Evolutionary conservation across 2,797 vertebrate genomes (phyloP).

Genomic region (Pogoniulus pusillus): DNA sequence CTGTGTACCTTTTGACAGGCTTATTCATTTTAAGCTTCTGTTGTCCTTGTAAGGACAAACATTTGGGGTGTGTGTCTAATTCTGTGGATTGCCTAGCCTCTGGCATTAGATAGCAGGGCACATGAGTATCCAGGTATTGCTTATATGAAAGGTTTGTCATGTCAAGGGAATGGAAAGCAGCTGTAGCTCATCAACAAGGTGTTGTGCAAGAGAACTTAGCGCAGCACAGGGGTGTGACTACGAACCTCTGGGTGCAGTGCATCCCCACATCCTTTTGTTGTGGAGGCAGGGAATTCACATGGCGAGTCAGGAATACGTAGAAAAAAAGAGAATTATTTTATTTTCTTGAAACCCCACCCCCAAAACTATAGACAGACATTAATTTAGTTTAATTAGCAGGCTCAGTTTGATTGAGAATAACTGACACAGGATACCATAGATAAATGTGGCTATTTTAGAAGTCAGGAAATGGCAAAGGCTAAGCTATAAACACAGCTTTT

Average conservation of each 20-base stretch:
- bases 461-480: too few relatives aligned
- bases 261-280: background rate
- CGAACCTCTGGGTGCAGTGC: background rate
- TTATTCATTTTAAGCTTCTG: background rate
- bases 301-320: too few relatives aligned
- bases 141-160: background rate
- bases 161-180: background rate
- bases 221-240: background rate
- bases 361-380: too few relatives aligned
- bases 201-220: background rate
- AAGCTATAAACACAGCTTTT: too few relatives aligned
- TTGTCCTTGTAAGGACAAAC: background rate
- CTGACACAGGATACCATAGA: too few relatives aligned
- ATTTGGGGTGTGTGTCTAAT: background rate
- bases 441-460: too few relatives aligned
- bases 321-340: too few relatives aligned
- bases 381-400: too few relatives aligned
- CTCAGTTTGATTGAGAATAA: too few relatives aligned
- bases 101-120: rapidly evolving
- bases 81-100: background rate
- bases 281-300: too few relatives aligned
- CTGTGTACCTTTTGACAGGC: background rate
- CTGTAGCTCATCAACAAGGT: background rate
- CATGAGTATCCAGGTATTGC: background rate
- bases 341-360: too few relatives aligned